A percentile compares a stretch with the other conserved stretches of the same genome.
These are phyloP conservation scores for Passer montanus DNA, from an alignment of 2,113 vertebrate genomes.

Conservation along the genomic window DNA sequence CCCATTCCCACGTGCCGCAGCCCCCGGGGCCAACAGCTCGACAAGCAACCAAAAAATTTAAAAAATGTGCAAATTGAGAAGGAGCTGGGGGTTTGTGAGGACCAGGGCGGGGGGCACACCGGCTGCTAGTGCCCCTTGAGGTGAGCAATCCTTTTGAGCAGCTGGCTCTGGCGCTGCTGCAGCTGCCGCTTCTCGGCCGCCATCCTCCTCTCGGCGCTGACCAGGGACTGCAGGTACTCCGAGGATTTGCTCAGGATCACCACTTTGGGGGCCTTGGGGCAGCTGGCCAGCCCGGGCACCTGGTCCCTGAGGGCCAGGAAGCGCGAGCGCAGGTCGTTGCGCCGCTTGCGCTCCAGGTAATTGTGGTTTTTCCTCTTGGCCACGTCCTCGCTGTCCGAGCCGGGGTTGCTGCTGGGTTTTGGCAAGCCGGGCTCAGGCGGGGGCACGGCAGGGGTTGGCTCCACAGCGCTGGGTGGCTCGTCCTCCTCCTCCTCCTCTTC, in stretches of 20 bases:
- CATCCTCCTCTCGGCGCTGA: slow-evolving; percentile 80
- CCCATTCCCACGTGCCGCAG: background rate
- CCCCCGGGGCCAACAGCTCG: background rate
- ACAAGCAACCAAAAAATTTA: background rate
- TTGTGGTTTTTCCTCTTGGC: slow-evolving; percentile 94
- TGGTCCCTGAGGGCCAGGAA: slow-evolving; percentile 89
- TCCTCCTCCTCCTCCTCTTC: background rate
- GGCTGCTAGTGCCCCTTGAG: slow-evolving; percentile 81
- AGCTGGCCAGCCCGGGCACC: slow-evolving; percentile 85
- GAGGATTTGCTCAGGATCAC: slow-evolving; percentile 92
- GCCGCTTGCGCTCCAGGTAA: slow-evolving; percentile 90
- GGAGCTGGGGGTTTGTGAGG: background rate
- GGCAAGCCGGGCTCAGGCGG: slow-evolving; percentile 54
- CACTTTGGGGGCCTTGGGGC: slow-evolving; percentile 91
- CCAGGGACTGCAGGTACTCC: slow-evolving; percentile 85
- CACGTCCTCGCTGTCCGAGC: slow-evolving; percentile 87
- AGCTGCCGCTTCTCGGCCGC: slow-evolving; percentile 86
- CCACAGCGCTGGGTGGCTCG: background rate
- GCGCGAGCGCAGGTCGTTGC: slow-evolving; percentile 90
- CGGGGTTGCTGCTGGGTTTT: slow-evolving; percentile 66
- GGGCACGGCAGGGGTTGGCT: background rate
- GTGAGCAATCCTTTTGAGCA: slow-evolving; percentile 83
- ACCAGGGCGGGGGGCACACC: rapidly evolving
- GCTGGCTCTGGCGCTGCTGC: slow-evolving; percentile 78
- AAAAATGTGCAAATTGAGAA: slow-evolving; percentile 76